Percentiles rank a stretch among this genome's conserved stretches.
phyloP scores from a whole-genome alignment of 1,140 invertebrate genomes.

The Bombus vancouverensis region DNA sequence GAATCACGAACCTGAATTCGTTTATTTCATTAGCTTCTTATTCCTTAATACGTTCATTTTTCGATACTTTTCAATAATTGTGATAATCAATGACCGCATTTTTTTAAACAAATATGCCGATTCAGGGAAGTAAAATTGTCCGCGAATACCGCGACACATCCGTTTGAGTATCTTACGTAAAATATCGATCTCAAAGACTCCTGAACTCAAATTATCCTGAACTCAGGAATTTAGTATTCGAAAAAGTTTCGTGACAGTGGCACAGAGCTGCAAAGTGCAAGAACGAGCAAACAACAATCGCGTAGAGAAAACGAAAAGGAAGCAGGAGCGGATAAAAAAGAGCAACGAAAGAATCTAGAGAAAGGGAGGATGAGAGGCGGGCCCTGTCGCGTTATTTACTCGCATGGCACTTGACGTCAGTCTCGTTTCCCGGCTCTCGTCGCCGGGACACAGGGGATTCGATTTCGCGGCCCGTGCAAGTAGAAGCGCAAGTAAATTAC shows the following conservation, averaged over 20 bases:
- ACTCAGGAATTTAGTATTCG: not conserved
- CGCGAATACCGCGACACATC: no score
- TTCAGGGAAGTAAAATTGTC: not conserved
- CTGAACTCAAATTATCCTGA: no score
- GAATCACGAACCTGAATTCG: no score
- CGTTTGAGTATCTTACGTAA: not conserved
- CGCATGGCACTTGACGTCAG: constrained; percentile 21
- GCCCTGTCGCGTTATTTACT: constrained; percentile 32
- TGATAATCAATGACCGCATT: no score
- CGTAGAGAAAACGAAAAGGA: not conserved
- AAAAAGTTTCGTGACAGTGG: no score
- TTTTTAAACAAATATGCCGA: not conserved
- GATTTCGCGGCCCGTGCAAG: constrained; percentile 29
- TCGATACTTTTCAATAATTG: no score
- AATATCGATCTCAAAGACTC: not conserved
- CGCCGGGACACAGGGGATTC: constrained; percentile 31
- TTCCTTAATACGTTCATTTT: no score
- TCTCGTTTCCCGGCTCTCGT: constrained; percentile 21
- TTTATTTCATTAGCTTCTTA: no score
- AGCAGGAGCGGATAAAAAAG: not conserved
- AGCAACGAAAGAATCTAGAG: not conserved
- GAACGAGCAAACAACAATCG: no score
- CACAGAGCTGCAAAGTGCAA: no score
- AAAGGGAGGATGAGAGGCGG: not conserved
- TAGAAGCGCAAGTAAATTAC: constrained; percentile 42